These are phyloP conservation scores for Oceanodroma leucorhoa DNA, from an alignment of 2,797 vertebrate species.

Conservation along the genomic window DNA sequence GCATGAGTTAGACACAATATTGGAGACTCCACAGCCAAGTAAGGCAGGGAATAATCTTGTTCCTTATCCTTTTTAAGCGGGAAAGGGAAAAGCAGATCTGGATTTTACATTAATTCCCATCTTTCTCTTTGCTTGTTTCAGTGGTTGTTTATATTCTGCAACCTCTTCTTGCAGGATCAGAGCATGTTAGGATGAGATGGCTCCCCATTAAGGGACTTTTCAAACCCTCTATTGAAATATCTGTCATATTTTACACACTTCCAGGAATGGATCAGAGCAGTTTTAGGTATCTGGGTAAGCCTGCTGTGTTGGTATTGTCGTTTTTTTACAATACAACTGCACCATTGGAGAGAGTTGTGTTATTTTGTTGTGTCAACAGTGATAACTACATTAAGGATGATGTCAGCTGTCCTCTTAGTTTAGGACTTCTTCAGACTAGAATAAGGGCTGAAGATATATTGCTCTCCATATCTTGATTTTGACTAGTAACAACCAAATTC, in stretches of 20 bases:
- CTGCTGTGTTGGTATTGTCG: neutral
- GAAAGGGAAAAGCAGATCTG: conserved; percentile 2
- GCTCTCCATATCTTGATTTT: neutral
- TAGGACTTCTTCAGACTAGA: neutral
- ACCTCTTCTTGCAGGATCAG: neutral
- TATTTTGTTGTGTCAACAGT: neutral
- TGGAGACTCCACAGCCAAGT: conserved; percentile 3
- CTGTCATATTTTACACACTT: neutral
- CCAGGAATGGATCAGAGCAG: neutral
- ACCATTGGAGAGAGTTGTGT: neutral
- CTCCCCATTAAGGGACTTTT: neutral
- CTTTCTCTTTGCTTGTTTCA: neutral
- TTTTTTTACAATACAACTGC: neutral
- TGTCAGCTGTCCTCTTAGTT: neutral
- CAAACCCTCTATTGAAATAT: neutral
- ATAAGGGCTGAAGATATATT: neutral
- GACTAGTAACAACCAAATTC: neutral
- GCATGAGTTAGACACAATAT: conserved; percentile 34
- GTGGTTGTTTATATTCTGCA: neutral
- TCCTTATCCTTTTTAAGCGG: neutral
- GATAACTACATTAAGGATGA: neutral
- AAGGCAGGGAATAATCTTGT: conserved; percentile 10
- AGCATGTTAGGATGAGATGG: neutral
- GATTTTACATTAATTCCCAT: neutral
- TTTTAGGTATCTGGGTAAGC: neutral